phyloP scores from a whole-genome alignment of 2,113 vertebrate species.

The Bambusicola thoracicus region DNA sequence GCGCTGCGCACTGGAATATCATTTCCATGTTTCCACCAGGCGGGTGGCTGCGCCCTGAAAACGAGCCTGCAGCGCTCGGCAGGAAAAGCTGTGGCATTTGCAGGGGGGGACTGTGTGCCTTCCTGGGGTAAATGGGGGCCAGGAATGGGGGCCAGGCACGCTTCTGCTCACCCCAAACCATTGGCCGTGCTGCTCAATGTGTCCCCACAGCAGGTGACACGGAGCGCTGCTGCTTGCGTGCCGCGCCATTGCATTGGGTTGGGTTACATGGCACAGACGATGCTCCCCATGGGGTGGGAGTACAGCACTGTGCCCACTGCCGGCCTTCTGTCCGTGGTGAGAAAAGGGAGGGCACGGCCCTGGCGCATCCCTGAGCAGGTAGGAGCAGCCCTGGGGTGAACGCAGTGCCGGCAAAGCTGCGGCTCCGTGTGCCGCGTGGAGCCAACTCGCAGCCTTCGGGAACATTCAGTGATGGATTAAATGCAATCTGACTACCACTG shows the following conservation, averaged over 20 bases:
- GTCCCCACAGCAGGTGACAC: not conserved
- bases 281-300: not conserved
- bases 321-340: not conserved
- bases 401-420: not conserved
- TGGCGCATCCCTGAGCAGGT: not conserved
- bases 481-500: constrained; percentile 70
- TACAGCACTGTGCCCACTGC: not conserved
- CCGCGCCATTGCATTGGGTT: rapidly evolving
- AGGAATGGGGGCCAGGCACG: too few relatives aligned
- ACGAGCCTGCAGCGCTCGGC: not conserved
- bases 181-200: not conserved
- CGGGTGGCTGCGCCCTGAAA: constrained; percentile 14
- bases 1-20: not conserved
- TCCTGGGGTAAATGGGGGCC: not conserved
- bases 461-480: constrained; percentile 71
- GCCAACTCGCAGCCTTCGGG: constrained; percentile 69
- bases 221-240: rapidly evolving
- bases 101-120: not conserved
- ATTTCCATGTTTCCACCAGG: constrained; percentile 39
- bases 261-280: rapidly evolving
- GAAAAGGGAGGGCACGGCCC: not conserved
- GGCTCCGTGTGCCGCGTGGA: constrained; percentile 48
- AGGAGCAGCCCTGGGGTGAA: not conserved
- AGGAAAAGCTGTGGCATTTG: not conserved
- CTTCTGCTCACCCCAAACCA: not conserved